Evolutionary conservation across 2,113 vertebrate species (phyloP).

Genomic region (Galeopterus variegatus): DNA sequence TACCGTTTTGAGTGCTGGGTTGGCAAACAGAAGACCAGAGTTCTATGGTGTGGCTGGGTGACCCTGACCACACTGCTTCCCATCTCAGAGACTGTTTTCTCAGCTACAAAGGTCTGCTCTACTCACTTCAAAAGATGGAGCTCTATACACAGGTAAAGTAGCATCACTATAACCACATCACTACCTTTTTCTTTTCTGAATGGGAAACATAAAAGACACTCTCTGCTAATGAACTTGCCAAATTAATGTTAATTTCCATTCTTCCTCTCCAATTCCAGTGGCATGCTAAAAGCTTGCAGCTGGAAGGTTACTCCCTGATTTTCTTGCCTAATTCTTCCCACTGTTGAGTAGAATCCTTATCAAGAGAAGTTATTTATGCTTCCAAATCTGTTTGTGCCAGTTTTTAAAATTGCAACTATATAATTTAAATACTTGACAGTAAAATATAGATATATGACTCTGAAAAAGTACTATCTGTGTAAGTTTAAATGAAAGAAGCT

Average conservation of each 20-base stretch:
- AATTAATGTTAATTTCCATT: not conserved
- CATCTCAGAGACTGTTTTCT: not conserved
- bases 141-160: not conserved
- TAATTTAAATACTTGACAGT: not conserved
- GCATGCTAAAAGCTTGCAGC: not conserved
- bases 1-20: not conserved
- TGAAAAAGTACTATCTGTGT: constrained; percentile 1
- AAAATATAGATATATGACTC: not conserved
- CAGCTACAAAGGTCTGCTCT: not conserved
- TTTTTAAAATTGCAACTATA: not conserved
- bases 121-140: not conserved
- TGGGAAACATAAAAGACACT: not conserved
- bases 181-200: not conserved
- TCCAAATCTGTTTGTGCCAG: not conserved
- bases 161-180: not conserved
- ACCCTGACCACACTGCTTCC: not conserved
- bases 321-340: not conserved
- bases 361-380: not conserved
- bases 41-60: not conserved
- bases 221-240: not conserved
- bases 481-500: not conserved
- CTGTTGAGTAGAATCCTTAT: not conserved
- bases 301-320: not conserved
- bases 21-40: not conserved
- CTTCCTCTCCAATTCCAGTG: not conserved